phyloP scores from a whole-genome alignment of 2,797 vertebrate genomes.

The Tragopan temminckii region DNA sequence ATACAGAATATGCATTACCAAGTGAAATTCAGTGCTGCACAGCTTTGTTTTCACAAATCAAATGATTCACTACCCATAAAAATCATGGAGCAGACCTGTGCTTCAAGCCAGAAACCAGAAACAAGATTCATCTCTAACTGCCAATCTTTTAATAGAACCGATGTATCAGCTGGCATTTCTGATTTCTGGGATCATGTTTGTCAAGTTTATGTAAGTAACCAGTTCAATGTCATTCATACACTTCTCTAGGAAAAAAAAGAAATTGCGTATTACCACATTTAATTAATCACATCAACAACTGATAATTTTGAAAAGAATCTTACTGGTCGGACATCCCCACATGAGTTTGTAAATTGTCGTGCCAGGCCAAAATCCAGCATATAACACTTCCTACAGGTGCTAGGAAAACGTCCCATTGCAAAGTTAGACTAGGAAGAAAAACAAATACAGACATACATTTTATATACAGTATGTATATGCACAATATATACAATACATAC shows the following conservation, averaged over 20 bases:
- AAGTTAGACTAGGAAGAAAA: slow-evolving; percentile 93
- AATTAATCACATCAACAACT: slow-evolving; percentile 2
- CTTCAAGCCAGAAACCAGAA: slow-evolving; percentile 16
- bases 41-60: not conserved
- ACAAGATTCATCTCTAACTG: not conserved
- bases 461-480: not conserved
- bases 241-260: not conserved
- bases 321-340: slow-evolving; percentile 97
- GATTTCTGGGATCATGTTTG: not conserved
- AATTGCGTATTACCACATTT: not conserved
- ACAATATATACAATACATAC: not conserved
- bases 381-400: slow-evolving; percentile 96
- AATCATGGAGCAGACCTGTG: not conserved
- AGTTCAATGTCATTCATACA: not conserved
- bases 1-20: not conserved
- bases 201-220: not conserved
- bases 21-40: not conserved
- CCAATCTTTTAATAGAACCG: not conserved
- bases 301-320: slow-evolving; percentile 74
- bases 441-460: not conserved
- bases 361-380: slow-evolving; percentile 99
- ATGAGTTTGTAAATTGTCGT: slow-evolving; percentile 98
- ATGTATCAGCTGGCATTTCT: not conserved
- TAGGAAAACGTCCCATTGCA: slow-evolving; percentile 97
- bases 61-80: not conserved